Evolutionary conservation across 2,113 vertebrate genomes (phyloP), one percentile per base, ranked within the genome.

Genomic region (Astur gentilis): DNA sequence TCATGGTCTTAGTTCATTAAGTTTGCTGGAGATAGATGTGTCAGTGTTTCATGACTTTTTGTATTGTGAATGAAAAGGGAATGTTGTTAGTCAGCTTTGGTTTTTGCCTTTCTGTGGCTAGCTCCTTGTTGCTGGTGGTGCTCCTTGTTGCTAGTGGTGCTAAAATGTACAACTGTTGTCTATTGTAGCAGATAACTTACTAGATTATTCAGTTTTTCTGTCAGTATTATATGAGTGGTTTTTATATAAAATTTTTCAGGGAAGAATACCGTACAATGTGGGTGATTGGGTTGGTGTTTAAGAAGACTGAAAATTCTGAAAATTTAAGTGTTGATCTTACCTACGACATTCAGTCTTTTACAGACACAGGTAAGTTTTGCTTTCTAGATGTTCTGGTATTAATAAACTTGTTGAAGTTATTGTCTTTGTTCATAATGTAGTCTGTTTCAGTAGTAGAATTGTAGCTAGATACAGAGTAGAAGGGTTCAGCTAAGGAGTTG

Each of bases 251-350:
- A n/a, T 96, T 96, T 97, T 97, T 4, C 97, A 99, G 99, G 97
- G 98, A 99, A 94, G 98, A 98, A 93, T 98, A 98, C 86, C 98
- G 98, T 94, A 99, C 99, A 8, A 99, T 98, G 98, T 99, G 99
- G 99, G 98, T 99, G 87, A 99, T 99, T 94, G 99, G 99, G 61
- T 98, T 99, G 87, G 98, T 98, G 86, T 99, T 99, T 70, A 99
- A 99, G 97, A 99, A 99, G 97, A 98, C 98, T 5, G 99, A 99
- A 96, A 99, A 99, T 81, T 98, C 98, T 47, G 98, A 99, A 96
- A 99, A 99, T 89, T 98, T 99, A 89, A 99, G 99, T 95, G 99
- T 99, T 66, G 98, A 99, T 95, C 98, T 99, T 83, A 99, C 99
- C 44, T 99, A 98, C 11, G 98, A 99, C 91, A 99, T 99, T 97